Evolutionary conservation across 1,140 invertebrate genomes (phyloP), one percentile per base, ranked within the genome.

Genomic region (Matsumurasca onukii): DNA sequence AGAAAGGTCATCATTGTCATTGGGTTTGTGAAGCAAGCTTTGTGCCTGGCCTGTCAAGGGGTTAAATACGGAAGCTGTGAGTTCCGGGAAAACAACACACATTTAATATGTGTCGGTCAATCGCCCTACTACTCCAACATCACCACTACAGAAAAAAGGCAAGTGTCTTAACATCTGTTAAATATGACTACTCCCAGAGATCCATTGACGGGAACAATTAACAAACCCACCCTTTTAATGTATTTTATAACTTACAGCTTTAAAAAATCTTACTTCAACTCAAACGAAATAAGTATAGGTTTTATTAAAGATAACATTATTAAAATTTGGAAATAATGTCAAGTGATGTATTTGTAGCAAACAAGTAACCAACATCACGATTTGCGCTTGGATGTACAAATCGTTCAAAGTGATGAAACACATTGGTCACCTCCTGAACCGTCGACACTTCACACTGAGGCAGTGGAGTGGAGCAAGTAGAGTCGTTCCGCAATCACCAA

Each of bases 281-380:
- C 5, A 39, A 17, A 5, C 34, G 17, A 39, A 39, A 39, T 39
- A 39, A 39, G 34, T 39, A 39, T 39, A 39, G 17, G 5, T 39
- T 39, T 17, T 39, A 17, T 39, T 52, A 22, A 5, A 52, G 49
- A 52, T 52, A 22, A 52, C 5, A 5, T 22, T 12, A 15, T 22
- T 52, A 3, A 52, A 52, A 52, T 52, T 22, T 15, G 5, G 3
- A 12, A 15, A 5, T 20, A 5, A 17, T 52, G 20, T 52, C 12
- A 5, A 15, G 5, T 52, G 20, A 52, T 52, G 3, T 52, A 52
- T 52, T 66, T 69, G 25, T 65, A 69, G 63, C 48, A 39, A 66
- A 27, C 51, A 64, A 1, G 22, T 71, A 3, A 61, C 68, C 22
- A 68, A 69, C 17, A 52, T 71, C 15, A 69, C 66, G 9, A 20